These are phyloP conservation scores for Nymphalis urticae DNA, from an alignment of 2,888 invertebrate genomes.

Conservation along the genomic window DNA sequence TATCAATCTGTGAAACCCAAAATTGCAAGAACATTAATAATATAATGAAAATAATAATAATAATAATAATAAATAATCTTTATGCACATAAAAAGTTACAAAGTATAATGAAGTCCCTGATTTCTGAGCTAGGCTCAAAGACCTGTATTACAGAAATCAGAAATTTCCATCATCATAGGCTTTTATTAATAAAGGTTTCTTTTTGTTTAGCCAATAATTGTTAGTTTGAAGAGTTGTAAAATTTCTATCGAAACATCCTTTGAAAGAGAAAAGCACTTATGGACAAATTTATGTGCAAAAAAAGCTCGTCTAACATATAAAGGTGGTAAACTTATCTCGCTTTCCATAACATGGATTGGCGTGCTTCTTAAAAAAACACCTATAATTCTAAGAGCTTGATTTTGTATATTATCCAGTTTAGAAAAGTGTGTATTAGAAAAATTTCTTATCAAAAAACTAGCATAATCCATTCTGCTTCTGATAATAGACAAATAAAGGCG, in stretches of 20 bases:
- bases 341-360: conserved; percentile 20
- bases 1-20: not conserved
- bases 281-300: not conserved
- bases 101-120: too few species aligned
- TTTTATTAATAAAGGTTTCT: not conserved
- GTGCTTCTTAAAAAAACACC: conserved; percentile 22
- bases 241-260: not conserved
- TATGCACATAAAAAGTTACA: too few species aligned
- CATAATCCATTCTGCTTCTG: not conserved
- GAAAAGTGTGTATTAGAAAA: not conserved
- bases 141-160: too few species aligned
- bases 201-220: not conserved
- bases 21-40: conserved; percentile 1
- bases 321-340: conserved; percentile 8
- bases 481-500: not conserved
- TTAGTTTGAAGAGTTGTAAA: not conserved
- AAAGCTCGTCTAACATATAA: not conserved
- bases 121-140: too few species aligned
- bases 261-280: not conserved
- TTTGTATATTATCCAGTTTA: conserved; percentile 22
- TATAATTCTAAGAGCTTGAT: conserved; percentile 18
- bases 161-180: not conserved
- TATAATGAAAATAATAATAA: too few species aligned
- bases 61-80: too few species aligned
- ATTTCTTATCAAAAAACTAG: not conserved